Percentiles rank a stretch among this genome's conserved stretches.
Conservation (phyloP, 2,113 vertebrate genomes). For the Dinomys branickii region DNA sequence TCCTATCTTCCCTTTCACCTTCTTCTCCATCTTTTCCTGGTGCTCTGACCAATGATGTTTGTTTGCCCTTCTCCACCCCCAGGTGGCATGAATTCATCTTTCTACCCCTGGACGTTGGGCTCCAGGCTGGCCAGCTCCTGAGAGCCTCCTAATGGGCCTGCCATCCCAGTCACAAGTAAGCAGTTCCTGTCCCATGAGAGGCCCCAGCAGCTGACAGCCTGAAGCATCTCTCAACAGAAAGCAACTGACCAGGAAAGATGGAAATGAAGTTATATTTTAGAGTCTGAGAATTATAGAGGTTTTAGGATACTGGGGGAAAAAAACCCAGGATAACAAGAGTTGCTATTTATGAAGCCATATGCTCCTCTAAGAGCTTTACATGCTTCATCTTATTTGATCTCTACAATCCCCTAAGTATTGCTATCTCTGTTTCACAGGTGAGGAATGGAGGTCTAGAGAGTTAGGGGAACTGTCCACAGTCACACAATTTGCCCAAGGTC, state of each 20-base stretch:
- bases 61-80: not conserved
- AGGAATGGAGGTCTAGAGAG: not conserved
- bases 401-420: not conserved
- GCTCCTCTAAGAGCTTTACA: not conserved
- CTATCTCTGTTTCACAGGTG: not conserved
- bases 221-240: not conserved
- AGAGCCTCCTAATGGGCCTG: too few relatives aligned
- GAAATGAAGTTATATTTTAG: conserved; percentile 37
- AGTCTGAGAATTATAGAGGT: conserved; percentile 29
- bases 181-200: not conserved
- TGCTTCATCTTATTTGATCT: not conserved
- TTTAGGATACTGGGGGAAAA: not conserved
- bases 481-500: not conserved
- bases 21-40: too few relatives aligned
- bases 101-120: not conserved
- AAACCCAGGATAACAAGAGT: not conserved
- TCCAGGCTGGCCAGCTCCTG: not conserved
- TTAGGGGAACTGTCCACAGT: not conserved
- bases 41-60: not conserved
- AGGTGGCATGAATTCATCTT: too few relatives aligned
- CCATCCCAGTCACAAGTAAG: not conserved
- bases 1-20: not conserved
- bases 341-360: conserved; percentile 37
- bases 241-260: conserved; percentile 14
- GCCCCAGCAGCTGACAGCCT: not conserved